Percentiles rank a stretch among this genome's conserved stretches.
These are phyloP conservation scores for Pungitius pungitius DNA, from an alignment of 2,113 vertebrate species.

Conservation along the genomic window DNA sequence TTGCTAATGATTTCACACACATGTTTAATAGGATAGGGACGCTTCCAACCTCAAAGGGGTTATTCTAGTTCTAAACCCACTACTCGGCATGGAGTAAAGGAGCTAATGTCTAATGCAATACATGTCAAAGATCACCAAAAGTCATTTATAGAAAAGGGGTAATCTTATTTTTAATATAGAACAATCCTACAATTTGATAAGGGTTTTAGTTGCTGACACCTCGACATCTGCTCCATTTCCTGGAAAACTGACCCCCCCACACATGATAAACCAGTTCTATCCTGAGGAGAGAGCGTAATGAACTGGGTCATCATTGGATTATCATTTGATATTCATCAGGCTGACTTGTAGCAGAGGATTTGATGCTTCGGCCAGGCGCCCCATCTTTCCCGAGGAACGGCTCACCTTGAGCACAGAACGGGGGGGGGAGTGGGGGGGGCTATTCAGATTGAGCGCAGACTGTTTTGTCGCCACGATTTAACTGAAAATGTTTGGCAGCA, in stretches of 20 bases:
- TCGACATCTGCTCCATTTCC: conserved; percentile 23
- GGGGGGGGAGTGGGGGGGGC: rapidly evolving
- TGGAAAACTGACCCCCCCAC: conserved; percentile 31
- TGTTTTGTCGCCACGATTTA: background rate
- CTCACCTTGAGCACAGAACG: background rate
- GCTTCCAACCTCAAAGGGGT: no score
- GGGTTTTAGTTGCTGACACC: background rate
- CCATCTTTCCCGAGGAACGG: background rate
- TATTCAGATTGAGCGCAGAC: background rate
- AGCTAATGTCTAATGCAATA: background rate
- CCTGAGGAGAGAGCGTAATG: conserved; percentile 24
- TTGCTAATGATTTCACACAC: background rate
- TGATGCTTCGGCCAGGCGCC: conserved; percentile 23
- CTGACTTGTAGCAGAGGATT: conserved; percentile 34
- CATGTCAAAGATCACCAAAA: background rate
- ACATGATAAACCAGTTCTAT: conserved; percentile 26
- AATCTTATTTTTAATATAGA: background rate
- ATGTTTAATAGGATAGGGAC: background rate
- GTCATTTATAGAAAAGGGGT: background rate
- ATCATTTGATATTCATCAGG: conserved; percentile 64
- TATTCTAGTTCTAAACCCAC: no score
- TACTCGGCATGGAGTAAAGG: no score
- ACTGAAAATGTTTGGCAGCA: background rate
- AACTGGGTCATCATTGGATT: conserved; percentile 76
- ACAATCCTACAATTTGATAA: background rate